phyloP scores from a whole-genome alignment of 35 echinoderm and acorn worm species.

The Hemicentrotus pulcherrimus region DNA sequence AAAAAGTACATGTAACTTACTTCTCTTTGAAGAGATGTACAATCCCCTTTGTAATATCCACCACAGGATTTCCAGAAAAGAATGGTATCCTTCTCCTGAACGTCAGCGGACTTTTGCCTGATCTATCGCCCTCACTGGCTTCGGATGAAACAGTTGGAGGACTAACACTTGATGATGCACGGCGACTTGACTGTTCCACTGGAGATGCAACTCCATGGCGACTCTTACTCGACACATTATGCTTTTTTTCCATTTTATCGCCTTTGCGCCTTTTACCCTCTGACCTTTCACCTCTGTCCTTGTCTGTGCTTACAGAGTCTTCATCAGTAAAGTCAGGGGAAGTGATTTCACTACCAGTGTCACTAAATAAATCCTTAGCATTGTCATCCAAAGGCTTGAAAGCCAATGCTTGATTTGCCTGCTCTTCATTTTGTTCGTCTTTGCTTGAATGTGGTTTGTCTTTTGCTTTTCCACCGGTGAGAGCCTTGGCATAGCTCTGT shows the following conservation, averaged over 20 bases:
- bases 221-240: not conserved
- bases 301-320: slow-evolving; percentile 25
- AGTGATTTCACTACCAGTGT: slow-evolving; percentile 34
- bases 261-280: not conserved
- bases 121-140: slow-evolving; percentile 30
- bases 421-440: not conserved
- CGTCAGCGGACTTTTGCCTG: slow-evolving; percentile 52
- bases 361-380: not conserved
- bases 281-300: not conserved
- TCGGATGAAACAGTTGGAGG: slow-evolving; percentile 21
- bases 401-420: not conserved
- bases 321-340: slow-evolving; percentile 29
- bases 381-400: not conserved
- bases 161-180: not conserved
- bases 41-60: slow-evolving; percentile 96
- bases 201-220: not conserved
- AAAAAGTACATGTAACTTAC: slow-evolving; percentile 64
- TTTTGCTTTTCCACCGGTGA: not conserved
- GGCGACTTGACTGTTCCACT: not conserved
- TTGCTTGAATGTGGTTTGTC: not conserved
- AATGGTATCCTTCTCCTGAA: slow-evolving; percentile 68
- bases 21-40: slow-evolving; percentile 97
- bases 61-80: slow-evolving; percentile 91
- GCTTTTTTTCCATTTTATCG: not conserved
- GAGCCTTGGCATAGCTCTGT: slow-evolving; percentile 20